A percentile compares a stretch with the other conserved stretches of the same genome.
These are phyloP conservation scores for Agriopis aurantiaria DNA, from an alignment of 2,888 invertebrate species.

Conservation along the genomic window DNA sequence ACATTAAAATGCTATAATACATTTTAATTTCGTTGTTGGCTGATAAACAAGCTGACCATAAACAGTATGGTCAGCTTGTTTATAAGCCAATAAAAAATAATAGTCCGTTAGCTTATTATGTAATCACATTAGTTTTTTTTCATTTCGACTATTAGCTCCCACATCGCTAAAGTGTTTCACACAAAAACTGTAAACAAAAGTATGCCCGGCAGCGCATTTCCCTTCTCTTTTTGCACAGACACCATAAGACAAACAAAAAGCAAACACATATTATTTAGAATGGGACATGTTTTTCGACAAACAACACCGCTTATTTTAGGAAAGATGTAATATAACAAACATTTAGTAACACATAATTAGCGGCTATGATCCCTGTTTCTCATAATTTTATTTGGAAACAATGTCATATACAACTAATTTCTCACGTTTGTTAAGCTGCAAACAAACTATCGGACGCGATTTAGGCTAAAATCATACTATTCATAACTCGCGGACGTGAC, in stretches of 20 bases:
- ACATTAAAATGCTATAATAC: too few species aligned
- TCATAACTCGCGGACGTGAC: too few species aligned
- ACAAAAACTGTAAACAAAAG: not conserved
- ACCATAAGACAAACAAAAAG: conserved; percentile 21
- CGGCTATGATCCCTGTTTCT: conserved; percentile 35
- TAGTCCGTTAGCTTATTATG: too few species aligned
- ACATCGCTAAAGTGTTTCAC: too few species aligned
- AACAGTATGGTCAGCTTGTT: too few species aligned
- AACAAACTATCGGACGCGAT: not conserved
- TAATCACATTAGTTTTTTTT: too few species aligned
- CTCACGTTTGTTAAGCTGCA: not conserved
- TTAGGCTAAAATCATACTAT: too few species aligned
- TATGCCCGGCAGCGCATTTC: not conserved
- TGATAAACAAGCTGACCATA: too few species aligned
- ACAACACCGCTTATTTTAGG: conserved; percentile 9
- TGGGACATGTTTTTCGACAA: conserved; percentile 4
- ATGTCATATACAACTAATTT: not conserved
- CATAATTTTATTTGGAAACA: conserved; percentile 30
- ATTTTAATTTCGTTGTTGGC: too few species aligned
- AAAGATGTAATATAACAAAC: conserved; percentile 10
- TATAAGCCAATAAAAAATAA: too few species aligned
- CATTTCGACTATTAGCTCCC: too few species aligned
- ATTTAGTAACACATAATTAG: conserved; percentile 33
- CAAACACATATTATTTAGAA: conserved; percentile 1
- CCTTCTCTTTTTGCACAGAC: conserved; percentile 4